Evolutionary conservation across 1,140 invertebrate species (phyloP), one percentile per base, ranked within the genome.

Genomic region (Laupala kohalensis): DNA sequence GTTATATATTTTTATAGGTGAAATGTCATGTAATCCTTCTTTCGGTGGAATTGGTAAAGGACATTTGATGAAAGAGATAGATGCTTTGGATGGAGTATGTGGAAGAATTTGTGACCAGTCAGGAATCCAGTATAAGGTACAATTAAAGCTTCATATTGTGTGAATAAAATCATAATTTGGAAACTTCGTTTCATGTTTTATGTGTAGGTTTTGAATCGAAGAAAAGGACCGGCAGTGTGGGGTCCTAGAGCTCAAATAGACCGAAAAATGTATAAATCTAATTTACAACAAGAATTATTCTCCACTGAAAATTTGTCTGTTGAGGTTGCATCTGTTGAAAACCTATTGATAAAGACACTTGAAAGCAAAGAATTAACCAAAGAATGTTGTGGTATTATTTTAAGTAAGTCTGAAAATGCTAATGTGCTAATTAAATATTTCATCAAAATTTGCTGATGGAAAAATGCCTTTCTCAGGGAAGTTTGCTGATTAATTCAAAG

Each of bases 11-110:
- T 9, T 65, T 65, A 65, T 69, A 93, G 93, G 93, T 65, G 95
- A 95, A 82, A 97, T 97, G 95, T 96, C 94, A 1, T 97, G 95
- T 77, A 97, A 97, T 83, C 94, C 94, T 64, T 93, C 93, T 15
- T 97, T 97, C 83, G 95, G 95, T 69, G 95, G 95, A 25, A 95
- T 97, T 75, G 95, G 95, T 3, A 97, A 97, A 84, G 95, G 95
- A 0, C 93, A 97, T 83, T 81, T 97, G 63, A 92, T 97, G 85
- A 86, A 87, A 79, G 95, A 97, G 85, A 82, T 97, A 25, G 95
- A 97, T 83, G 95, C 95, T 19, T 79, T 97, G 1, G 95, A 95
- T 84, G 95, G 95, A 24, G 76, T 97, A 12, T 96, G 93, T 84
- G 84, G 84, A 15, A 83, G 89, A 75, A 91, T 96, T 64, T 97